A percentile compares a stretch with the other conserved stretches of the same genome.
phyloP scores from a whole-genome alignment of 2,797 vertebrate genomes.

The Vireo griseus region DNA sequence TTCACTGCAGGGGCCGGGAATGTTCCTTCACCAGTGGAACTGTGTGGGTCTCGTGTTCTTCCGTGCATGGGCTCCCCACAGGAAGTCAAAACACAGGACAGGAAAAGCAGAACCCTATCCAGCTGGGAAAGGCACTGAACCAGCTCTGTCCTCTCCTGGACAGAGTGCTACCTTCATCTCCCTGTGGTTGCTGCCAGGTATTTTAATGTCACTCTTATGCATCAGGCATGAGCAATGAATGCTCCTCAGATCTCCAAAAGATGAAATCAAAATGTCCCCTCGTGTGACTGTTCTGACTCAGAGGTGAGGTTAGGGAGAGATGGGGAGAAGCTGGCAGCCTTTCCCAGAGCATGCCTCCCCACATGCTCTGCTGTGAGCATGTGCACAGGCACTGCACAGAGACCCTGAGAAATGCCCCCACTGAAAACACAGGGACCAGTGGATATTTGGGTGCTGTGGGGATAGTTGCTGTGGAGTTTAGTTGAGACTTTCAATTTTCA shows the following conservation, averaged over 20 bases:
- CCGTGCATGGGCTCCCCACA: background rate
- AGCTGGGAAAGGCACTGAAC: background rate
- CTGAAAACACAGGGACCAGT: background rate
- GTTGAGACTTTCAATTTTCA: background rate
- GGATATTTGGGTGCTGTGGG: background rate
- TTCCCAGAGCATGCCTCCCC: background rate
- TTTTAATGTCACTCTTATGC: background rate
- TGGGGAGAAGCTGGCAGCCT: background rate
- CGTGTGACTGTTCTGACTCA: background rate
- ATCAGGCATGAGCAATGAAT: background rate
- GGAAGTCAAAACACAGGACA: background rate
- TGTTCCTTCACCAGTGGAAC: background rate
- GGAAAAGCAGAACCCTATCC: background rate
- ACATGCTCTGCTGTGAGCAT: background rate
- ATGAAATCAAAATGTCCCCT: background rate
- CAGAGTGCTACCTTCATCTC: background rate
- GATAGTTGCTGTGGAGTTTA: background rate
- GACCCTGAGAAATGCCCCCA: background rate
- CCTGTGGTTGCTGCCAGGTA: rapidly evolving
- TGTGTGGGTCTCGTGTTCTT: background rate
- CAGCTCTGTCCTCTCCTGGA: background rate
- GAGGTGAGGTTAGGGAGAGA: background rate
- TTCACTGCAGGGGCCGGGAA: background rate
- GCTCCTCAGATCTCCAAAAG: background rate
- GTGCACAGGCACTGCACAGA: background rate